phyloP scores from a whole-genome alignment of 1,140 invertebrate genomes.

The Euura lappo region DNA sequence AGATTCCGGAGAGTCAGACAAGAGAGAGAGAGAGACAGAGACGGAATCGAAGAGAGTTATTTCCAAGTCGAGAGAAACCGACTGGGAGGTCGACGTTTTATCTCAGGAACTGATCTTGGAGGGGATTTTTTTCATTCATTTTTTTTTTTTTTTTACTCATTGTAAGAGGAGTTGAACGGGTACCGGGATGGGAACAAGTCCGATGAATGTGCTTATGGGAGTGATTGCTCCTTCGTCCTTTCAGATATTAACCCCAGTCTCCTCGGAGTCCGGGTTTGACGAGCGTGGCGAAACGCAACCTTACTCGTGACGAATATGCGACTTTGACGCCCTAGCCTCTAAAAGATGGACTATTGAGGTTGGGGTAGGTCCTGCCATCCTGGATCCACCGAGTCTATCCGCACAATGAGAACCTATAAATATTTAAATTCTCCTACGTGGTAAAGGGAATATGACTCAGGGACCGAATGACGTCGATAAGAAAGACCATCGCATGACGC shows the following conservation, averaged over 20 bases:
- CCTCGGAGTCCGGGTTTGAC: background rate
- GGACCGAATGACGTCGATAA: too few species aligned
- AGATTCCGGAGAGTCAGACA: too few species aligned
- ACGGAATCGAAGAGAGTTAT: background rate
- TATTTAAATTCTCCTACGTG: conserved; percentile 2
- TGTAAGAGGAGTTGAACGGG: background rate
- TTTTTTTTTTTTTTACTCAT: background rate
- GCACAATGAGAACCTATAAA: background rate
- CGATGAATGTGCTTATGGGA: background rate
- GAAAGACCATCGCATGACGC: too few species aligned
- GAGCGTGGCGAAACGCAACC: background rate
- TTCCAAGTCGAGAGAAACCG: conserved; percentile 3
- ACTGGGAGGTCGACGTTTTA: background rate
- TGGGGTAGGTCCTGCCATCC: too few species aligned
- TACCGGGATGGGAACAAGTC: background rate
- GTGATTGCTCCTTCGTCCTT: background rate
- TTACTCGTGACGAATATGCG: background rate
- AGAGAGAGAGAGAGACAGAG: background rate
- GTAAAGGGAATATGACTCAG: too few species aligned
- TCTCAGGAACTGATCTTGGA: background rate
- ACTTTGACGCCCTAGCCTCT: background rate
- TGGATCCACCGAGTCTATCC: background rate
- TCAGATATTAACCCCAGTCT: background rate
- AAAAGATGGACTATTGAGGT: too few species aligned
- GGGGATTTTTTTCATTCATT: background rate